Conservation (phyloP, 2,888 invertebrate genomes). For the Automeris io region DNA sequence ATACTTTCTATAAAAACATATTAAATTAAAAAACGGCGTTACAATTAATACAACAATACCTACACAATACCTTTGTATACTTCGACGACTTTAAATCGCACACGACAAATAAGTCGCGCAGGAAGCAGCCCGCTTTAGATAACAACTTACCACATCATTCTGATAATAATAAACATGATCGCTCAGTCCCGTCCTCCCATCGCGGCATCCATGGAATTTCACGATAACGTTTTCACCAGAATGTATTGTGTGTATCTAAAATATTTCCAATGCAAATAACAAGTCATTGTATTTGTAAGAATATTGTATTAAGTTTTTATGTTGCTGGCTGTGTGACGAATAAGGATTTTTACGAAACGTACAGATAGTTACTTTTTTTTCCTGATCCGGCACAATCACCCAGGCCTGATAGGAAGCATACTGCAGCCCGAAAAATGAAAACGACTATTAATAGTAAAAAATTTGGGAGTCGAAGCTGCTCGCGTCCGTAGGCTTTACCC, state of each 20-base stretch:
- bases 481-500: no score
- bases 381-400: no score
- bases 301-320: not conserved
- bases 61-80: no score
- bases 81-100: slow-evolving; percentile 5
- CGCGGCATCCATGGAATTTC: slow-evolving; percentile 33
- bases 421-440: no score
- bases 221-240: slow-evolving; percentile 36
- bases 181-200: slow-evolving; percentile 8
- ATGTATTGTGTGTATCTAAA: slow-evolving; percentile 37
- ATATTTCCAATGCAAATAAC: slow-evolving; percentile 49
- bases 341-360: slow-evolving; percentile 2
- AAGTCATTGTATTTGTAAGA: slow-evolving; percentile 24
- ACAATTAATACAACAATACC: no score
- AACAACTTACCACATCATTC: slow-evolving; percentile 21
- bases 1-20: no score
- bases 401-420: no score
- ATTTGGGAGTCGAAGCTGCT: no score
- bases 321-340: not conserved
- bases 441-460: no score
- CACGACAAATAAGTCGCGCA: not conserved
- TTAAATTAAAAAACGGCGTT: no score
- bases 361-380: not conserved
- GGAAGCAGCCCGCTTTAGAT: slow-evolving; percentile 24
- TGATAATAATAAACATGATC: slow-evolving; percentile 32